A percentile compares a stretch with the other conserved stretches of the same genome.
Conservation (phyloP, 2,888 invertebrate genomes). For the Leucophora obtusa region DNA sequence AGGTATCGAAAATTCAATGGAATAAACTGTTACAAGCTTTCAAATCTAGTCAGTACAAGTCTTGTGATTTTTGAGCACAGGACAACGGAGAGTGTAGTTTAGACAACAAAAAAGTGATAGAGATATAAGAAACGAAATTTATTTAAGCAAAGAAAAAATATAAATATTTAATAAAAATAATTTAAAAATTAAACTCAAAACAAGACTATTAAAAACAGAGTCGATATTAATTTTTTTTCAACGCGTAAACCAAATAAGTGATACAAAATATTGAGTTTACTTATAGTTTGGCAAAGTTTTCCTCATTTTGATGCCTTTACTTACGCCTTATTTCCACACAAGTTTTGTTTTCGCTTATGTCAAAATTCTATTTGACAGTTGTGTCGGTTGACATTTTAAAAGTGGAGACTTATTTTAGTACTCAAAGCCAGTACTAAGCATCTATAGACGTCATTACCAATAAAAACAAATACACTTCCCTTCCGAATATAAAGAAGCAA, state of each 20-base stretch:
- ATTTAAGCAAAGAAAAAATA: neutral
- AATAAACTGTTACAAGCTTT: slow-evolving; percentile 38
- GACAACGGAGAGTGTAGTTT: slow-evolving; percentile 70
- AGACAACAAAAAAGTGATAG: slow-evolving; percentile 21
- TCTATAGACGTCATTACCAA: slow-evolving; percentile 61
- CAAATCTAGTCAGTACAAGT: slow-evolving; percentile 70
- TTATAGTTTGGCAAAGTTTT: neutral
- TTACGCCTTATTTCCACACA: neutral
- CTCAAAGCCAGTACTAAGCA: slow-evolving; percentile 49
- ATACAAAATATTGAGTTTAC: neutral
- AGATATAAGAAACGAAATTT: slow-evolving; percentile 26
- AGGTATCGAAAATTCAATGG: slow-evolving; percentile 29
- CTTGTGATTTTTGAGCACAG: slow-evolving; percentile 75
- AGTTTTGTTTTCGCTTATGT: slow-evolving; percentile 30
- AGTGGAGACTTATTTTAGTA: slow-evolving; percentile 55
- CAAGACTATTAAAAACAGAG: neutral
- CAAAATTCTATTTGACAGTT: slow-evolving; percentile 29
- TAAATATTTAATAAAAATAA: neutral
- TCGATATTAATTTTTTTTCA: neutral
- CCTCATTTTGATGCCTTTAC: neutral
- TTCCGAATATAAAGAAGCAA: neutral
- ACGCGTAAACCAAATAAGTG: neutral
- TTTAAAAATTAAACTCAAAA: neutral
- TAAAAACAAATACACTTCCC: slow-evolving; percentile 19
- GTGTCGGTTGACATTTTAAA: slow-evolving; percentile 42